phyloP scores from a whole-genome alignment of 2,797 vertebrate species.

The Threskiornis aethiopicus region DNA sequence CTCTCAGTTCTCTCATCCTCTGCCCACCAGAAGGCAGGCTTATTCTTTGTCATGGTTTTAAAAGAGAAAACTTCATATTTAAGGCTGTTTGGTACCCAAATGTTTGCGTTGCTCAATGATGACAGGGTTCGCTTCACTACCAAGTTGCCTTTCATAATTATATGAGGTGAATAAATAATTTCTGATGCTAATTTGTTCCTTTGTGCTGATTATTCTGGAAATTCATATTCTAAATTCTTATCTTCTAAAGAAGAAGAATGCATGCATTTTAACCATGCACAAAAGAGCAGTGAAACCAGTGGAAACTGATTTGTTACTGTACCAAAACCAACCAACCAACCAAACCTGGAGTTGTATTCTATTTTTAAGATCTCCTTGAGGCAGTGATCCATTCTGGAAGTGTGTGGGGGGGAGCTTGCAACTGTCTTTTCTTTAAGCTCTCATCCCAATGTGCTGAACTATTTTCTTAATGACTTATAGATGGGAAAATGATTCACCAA shows the following conservation, averaged over 20 bases:
- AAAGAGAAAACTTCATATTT: neutral
- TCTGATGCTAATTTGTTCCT: neutral
- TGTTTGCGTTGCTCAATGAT: neutral
- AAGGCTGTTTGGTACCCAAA: fast-evolving
- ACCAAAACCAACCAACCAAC: neutral
- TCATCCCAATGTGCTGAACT: neutral
- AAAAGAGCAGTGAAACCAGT: neutral
- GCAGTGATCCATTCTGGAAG: neutral
- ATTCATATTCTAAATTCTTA: neutral
- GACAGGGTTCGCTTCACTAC: neutral
- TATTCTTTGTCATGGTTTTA: neutral
- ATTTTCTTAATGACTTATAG: neutral
- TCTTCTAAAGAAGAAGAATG: neutral
- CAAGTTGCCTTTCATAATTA: neutral
- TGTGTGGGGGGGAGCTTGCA: fast-evolving
- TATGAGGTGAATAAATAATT: neutral
- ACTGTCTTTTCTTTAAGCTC: neutral
- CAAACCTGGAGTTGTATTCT: neutral
- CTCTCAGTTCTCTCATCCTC: neutral
- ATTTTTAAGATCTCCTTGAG: neutral
- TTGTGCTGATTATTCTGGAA: neutral
- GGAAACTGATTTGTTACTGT: neutral
- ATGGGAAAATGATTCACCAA: neutral
- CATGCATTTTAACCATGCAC: neutral
- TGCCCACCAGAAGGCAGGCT: neutral